These are phyloP conservation scores for Platyura marginata DNA, from an alignment of 1,140 invertebrate genomes.

Conservation along the genomic window DNA sequence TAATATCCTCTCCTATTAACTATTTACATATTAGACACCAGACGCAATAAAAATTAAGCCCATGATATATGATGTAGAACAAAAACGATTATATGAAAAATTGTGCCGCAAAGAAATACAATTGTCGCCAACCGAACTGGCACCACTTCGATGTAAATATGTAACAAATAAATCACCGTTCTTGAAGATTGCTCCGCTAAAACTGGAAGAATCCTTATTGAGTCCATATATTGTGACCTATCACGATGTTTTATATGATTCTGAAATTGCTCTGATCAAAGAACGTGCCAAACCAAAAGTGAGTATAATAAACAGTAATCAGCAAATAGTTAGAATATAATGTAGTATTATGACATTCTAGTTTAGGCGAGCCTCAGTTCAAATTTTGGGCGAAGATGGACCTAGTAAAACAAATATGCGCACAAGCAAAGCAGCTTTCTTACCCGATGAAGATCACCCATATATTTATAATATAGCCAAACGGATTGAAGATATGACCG, in stretches of 20 bases:
- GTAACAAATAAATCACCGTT: constrained; percentile 14
- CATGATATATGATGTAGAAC: constrained; percentile 28
- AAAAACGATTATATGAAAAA: constrained; percentile 60
- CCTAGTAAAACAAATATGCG: no score
- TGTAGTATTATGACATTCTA: no score
- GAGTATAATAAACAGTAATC: not conserved
- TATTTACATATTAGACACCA: no score
- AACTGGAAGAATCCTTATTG: not conserved
- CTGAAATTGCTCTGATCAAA: not conserved
- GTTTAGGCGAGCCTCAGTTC: no score
- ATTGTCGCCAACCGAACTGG: constrained; percentile 25
- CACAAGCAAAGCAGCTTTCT: no score
- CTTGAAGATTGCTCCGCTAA: not conserved
- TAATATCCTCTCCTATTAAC: no score
- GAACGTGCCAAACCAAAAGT: not conserved
- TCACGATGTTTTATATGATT: not conserved
- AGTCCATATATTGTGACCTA: not conserved
- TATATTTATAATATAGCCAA: not conserved
- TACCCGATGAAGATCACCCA: not conserved
- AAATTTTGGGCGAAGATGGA: no score
- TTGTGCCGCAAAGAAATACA: constrained; percentile 76
- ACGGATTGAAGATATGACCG: constrained; percentile 44
- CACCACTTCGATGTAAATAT: constrained; percentile 8
- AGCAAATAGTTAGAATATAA: no score
- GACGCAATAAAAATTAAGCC: no score